A percentile compares a stretch with the other conserved stretches of the same genome.
Evolutionary conservation across 37 sponge, comb jelly and placozoan genomes (phyloP).

Genomic region (Diacarnus erythraeanus): DNA sequence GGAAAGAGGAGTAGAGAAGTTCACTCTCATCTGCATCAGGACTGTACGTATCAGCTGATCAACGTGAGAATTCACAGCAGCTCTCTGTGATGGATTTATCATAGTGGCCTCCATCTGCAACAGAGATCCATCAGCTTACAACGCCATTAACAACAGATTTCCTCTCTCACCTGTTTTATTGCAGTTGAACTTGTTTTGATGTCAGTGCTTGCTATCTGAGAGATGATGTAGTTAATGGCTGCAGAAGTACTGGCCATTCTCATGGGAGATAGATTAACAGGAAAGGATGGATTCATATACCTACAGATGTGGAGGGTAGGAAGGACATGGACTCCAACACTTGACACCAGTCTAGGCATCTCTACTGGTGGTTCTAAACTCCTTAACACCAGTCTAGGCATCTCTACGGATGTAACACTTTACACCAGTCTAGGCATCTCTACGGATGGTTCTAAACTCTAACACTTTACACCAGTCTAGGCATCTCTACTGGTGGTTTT

Average conservation of each 20-base stretch:
- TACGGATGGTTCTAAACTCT: too few relatives aligned
- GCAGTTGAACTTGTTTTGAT: conserved; percentile 18
- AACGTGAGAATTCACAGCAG: conserved; percentile 41
- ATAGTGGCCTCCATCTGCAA: conserved; percentile 56
- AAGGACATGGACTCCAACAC: too few relatives aligned
- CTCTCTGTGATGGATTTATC: conserved; percentile 31
- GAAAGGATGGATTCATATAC: conserved; percentile 32
- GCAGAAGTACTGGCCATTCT: conserved; percentile 54
- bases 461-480: too few relatives aligned
- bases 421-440: too few relatives aligned
- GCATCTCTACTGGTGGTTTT: too few relatives aligned
- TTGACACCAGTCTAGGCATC: too few relatives aligned
- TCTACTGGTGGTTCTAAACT: too few relatives aligned
- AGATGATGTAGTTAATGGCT: conserved; percentile 72
- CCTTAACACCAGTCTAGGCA: too few relatives aligned
- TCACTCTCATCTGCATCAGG: conserved; percentile 68
- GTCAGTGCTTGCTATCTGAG: conserved; percentile 73
- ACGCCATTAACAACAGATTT: not conserved
- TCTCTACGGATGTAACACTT: too few relatives aligned
- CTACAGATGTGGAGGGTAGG: too few relatives aligned
- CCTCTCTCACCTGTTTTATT: conserved; percentile 39
- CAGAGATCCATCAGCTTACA: not conserved
- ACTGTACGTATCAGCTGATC: conserved; percentile 74
- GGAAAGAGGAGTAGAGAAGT: conserved; percentile 54
- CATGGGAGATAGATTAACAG: conserved; percentile 38